A percentile compares a stretch with the other conserved stretches of the same genome.
Conservation (phyloP, 30 jellyfish, hydroid and myxozoan genomes). For the Pseudorhiza aurosa region DNA sequence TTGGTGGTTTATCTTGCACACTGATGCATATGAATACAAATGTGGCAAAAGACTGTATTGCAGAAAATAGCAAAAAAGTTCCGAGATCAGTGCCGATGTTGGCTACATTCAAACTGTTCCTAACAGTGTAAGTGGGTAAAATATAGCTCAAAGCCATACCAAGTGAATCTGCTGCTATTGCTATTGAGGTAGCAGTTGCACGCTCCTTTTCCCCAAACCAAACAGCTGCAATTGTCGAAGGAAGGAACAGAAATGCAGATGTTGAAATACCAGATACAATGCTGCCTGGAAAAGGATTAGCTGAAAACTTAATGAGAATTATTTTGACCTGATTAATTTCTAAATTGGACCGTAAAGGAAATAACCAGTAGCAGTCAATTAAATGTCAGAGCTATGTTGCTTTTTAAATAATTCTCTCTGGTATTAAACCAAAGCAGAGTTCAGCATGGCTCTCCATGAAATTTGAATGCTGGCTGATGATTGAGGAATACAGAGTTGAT, state of each 20-base stretch:
- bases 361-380: no score
- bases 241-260: slow-evolving; percentile 79
- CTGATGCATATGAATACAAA: slow-evolving; percentile 47
- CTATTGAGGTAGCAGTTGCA: slow-evolving; percentile 83
- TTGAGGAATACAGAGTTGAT: no score
- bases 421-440: no score
- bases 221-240: slow-evolving; percentile 81
- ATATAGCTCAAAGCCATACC: slow-evolving; percentile 75
- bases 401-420: no score
- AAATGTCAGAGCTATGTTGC: no score
- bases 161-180: slow-evolving; percentile 76
- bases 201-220: slow-evolving; percentile 88
- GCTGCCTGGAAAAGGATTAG: slow-evolving; percentile 47
- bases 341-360: no score
- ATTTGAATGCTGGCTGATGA: no score
- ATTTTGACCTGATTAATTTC: no score
- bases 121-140: slow-evolving; percentile 43
- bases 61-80: slow-evolving; percentile 27
- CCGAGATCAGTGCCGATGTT: slow-evolving; percentile 32
- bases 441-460: no score
- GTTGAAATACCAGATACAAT: slow-evolving; percentile 63
- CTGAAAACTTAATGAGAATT: no score
- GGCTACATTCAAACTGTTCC: slow-evolving; percentile 16
- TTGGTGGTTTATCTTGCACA: slow-evolving; percentile 65
- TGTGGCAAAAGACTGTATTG: slow-evolving; percentile 52